These are phyloP conservation scores for Glossosoma conforme DNA, from an alignment of 1,140 invertebrate species.

Conservation along the genomic window DNA sequence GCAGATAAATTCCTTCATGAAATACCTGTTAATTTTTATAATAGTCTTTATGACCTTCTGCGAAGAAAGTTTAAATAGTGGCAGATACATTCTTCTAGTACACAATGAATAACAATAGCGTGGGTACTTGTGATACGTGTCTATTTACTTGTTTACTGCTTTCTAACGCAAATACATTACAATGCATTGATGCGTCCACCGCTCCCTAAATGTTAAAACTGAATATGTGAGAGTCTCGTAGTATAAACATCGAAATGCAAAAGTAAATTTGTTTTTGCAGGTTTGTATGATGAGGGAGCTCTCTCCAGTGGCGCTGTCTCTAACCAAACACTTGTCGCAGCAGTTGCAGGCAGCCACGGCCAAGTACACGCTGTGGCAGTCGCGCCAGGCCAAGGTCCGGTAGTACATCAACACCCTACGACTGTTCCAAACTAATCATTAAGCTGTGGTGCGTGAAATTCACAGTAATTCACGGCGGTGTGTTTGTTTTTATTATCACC, in stretches of 20 bases:
- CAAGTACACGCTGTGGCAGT: slow-evolving; percentile 82
- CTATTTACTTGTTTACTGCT: background rate
- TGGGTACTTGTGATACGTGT: too few relatives aligned
- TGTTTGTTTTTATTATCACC: too few relatives aligned
- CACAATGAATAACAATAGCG: too few relatives aligned
- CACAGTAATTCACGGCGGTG: too few relatives aligned
- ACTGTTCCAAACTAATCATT: too few relatives aligned
- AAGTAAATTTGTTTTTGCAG: slow-evolving; percentile 42
- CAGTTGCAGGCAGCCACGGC: slow-evolving; percentile 75
- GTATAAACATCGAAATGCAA: background rate
- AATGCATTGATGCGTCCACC: background rate
- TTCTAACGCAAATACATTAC: background rate
- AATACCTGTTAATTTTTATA: too few relatives aligned
- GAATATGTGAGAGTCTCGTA: background rate
- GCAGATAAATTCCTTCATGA: too few relatives aligned
- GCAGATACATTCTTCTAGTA: too few relatives aligned
- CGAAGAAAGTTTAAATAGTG: too few relatives aligned
- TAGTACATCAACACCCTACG: slow-evolving; percentile 43
- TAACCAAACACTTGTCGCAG: slow-evolving; percentile 84
- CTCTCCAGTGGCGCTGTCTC: slow-evolving; percentile 69
- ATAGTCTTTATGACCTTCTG: too few relatives aligned
- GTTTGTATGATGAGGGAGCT: slow-evolving; percentile 73
- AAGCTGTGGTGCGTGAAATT: too few relatives aligned
- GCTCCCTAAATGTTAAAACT: background rate
- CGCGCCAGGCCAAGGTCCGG: slow-evolving; percentile 64